Percentiles rank a stretch among this genome's conserved stretches.
These are phyloP conservation scores for Platanista minor DNA, from an alignment of 2,113 vertebrate genomes.

Conservation along the genomic window DNA sequence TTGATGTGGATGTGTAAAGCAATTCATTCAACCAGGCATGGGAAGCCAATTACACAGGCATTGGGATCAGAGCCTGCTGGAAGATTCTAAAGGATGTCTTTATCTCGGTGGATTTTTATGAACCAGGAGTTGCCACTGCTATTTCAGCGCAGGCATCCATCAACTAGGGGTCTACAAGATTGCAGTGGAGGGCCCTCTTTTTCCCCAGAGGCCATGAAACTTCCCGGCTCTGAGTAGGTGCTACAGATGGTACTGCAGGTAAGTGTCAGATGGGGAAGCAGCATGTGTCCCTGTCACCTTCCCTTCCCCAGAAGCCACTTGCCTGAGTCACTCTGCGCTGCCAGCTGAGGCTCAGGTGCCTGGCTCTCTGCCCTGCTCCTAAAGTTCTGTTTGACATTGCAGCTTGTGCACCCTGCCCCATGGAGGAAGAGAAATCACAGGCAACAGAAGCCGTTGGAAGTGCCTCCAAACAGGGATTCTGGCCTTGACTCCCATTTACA, in stretches of 20 bases:
- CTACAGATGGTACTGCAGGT: constrained; percentile 63
- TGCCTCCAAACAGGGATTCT: not conserved
- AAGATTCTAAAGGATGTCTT: not conserved
- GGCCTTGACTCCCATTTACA: not conserved
- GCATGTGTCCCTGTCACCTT: constrained; percentile 51
- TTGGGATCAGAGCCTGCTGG: not conserved
- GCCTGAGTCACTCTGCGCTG: not conserved
- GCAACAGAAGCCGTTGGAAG: not conserved
- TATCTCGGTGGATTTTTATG: not conserved
- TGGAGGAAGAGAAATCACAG: constrained; percentile 6
- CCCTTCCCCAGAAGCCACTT: constrained; percentile 28
- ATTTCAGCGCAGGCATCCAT: not conserved
- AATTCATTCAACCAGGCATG: not conserved
- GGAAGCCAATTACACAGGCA: not conserved
- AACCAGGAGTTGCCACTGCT: not conserved
- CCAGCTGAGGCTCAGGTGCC: constrained; percentile 50
- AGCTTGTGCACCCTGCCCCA: not conserved
- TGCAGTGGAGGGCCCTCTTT: not conserved
- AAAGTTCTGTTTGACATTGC: not conserved
- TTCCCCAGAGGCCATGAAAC: not conserved
- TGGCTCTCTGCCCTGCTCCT: constrained; percentile 58
- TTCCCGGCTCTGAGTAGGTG: not conserved
- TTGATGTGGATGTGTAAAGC: not conserved
- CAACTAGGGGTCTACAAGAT: too few species aligned
- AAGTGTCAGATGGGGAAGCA: constrained; percentile 68